Percentiles rank a stretch among this genome's conserved stretches.
Evolutionary conservation across 2,888 invertebrate species (phyloP).

Genomic region (Ophion obscuratus): DNA sequence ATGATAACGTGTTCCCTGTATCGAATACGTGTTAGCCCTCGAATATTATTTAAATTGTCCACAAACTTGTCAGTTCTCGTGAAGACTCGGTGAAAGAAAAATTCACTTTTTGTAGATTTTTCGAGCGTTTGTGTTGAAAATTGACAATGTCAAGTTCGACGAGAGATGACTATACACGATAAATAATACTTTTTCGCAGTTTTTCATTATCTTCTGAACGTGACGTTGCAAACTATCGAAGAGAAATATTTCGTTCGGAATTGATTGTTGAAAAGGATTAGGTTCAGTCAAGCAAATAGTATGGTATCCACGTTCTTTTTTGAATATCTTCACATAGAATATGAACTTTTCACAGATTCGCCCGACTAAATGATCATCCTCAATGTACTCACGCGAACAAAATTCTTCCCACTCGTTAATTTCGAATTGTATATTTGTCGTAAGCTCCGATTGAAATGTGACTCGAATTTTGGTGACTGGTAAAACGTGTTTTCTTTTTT

Average conservation of each 20-base stretch:
- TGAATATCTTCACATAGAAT: no score
- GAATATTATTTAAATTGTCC: background rate
- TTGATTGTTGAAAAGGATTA: background rate
- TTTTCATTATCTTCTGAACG: background rate
- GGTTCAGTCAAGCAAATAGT: background rate
- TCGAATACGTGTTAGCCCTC: background rate
- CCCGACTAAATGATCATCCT: no score
- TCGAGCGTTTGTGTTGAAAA: background rate
- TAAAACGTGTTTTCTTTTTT: conserved; percentile 38
- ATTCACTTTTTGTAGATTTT: background rate
- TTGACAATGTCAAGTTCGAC: background rate
- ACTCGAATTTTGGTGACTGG: conserved; percentile 9
- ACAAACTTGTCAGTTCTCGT: background rate
- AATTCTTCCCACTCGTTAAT: background rate
- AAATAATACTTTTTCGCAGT: background rate
- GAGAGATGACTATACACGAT: background rate
- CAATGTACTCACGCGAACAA: conserved; percentile 1
- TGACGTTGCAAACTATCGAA: background rate
- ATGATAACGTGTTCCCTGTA: conserved; percentile 1
- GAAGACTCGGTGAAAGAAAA: background rate
- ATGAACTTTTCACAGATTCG: no score
- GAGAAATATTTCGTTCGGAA: background rate
- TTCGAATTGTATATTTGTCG: background rate
- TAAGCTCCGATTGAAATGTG: background rate
- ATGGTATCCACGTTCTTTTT: background rate